Percentiles rank a stretch among this genome's conserved stretches.
These are phyloP conservation scores for Parnassius mnemosyne DNA, from an alignment of 2,888 invertebrate genomes.

Conservation along the genomic window DNA sequence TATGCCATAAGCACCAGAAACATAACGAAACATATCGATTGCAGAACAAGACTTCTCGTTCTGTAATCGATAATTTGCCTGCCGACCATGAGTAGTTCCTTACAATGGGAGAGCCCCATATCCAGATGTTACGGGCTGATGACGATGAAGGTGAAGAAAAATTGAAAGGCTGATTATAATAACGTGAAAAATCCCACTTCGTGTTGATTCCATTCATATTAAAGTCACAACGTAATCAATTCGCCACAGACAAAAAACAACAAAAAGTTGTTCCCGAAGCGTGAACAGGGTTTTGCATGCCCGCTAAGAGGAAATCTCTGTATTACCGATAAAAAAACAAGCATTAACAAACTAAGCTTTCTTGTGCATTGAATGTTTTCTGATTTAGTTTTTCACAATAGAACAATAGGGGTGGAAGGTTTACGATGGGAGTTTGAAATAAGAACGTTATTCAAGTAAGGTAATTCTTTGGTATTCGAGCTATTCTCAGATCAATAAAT, in stretches of 20 bases:
- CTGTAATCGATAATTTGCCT: no score
- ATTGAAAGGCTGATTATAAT: no score
- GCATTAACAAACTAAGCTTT: conserved; percentile 22
- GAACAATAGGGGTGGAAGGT: conserved; percentile 14
- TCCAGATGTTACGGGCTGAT: no score
- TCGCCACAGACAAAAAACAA: conserved; percentile 13
- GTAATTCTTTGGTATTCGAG: conserved; percentile 10
- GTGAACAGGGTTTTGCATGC: conserved; percentile 20
- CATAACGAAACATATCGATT: no score
- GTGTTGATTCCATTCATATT: conserved; percentile 12
- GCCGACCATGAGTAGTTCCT: no score
- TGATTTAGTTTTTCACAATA: conserved; percentile 22
- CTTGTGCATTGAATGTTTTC: conserved; percentile 22
- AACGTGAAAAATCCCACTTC: background rate
- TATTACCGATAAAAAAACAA: conserved; percentile 17
- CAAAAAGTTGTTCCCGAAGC: conserved; percentile 13
- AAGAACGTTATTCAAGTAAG: conserved; percentile 14
- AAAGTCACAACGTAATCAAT: conserved; percentile 19
- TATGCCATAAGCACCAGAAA: no score
- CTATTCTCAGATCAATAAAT: conserved; percentile 1
- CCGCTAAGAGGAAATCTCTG: conserved; percentile 25
- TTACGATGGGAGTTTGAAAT: conserved; percentile 16
- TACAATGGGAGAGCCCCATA: no score
- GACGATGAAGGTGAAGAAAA: no score
- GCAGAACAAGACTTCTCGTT: no score